Conservation (phyloP, 2,113 vertebrate species). For the Cottus gobio region DNA sequence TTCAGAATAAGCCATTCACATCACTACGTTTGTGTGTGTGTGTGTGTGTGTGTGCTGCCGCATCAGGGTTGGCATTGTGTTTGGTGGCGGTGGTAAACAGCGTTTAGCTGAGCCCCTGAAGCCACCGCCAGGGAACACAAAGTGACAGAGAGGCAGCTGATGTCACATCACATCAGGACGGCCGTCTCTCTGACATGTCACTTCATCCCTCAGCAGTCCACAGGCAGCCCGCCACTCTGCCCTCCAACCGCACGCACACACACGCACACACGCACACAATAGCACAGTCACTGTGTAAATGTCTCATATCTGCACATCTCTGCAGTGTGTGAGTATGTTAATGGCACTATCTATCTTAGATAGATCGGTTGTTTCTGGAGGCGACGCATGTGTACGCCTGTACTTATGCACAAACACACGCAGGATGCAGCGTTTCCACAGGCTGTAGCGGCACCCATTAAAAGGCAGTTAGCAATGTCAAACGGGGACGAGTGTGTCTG, state of each 20-base stretch:
- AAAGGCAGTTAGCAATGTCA: conserved; percentile 69
- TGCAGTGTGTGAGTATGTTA: conserved; percentile 33
- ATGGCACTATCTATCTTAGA: conserved; percentile 28
- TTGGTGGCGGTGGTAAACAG: conserved; percentile 71
- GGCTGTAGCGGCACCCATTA: conserved; percentile 61
- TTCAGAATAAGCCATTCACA: not conserved
- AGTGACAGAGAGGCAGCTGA: conserved; percentile 81
- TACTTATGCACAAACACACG: conserved; percentile 31
- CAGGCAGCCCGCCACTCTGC: conserved; percentile 43
- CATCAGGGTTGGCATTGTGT: conserved; percentile 56
- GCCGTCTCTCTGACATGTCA: conserved; percentile 70
- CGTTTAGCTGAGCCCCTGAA: conserved; percentile 72
- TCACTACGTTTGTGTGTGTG: conserved; percentile 8
- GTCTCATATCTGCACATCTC: conserved; percentile 24
- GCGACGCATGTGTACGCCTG: conserved; percentile 25
- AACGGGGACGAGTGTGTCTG: conserved; percentile 70
- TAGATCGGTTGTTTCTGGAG: conserved; percentile 41
- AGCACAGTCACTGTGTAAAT: conserved; percentile 21
- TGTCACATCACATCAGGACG: conserved; percentile 78
- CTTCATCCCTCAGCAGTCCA: conserved; percentile 61
- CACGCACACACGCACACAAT: conserved; percentile 21
- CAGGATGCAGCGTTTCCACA: conserved; percentile 47
- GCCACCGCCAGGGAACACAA: conserved; percentile 71
- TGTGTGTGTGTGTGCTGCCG: conserved; percentile 24
- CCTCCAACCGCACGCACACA: conserved; percentile 12